A percentile compares a stretch with the other conserved stretches of the same genome.
Evolutionary conservation across 1,140 invertebrate genomes (phyloP).

Genomic region (Reticulitermes speratus): DNA sequence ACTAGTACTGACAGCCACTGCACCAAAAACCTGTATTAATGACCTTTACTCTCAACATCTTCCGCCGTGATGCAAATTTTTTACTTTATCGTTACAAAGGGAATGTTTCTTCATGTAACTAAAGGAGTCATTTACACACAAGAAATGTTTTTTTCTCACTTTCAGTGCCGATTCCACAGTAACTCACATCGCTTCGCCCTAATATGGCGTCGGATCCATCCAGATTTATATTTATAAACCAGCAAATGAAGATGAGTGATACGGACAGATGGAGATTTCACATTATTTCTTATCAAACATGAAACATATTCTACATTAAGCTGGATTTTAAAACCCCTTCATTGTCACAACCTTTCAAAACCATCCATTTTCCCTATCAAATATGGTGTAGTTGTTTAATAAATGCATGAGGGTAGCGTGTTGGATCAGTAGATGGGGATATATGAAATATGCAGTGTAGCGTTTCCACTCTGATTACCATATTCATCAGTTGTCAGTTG

Average conservation of each 20-base stretch:
- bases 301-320: background rate
- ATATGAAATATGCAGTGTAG: background rate
- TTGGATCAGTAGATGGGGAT: background rate
- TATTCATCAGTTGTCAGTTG: background rate
- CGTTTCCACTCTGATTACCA: background rate
- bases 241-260: background rate
- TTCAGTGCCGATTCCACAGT: no score
- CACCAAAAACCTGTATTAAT: no score
- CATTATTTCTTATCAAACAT: background rate
- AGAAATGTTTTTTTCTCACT: no score
- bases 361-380: background rate
- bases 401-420: background rate
- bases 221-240: no score
- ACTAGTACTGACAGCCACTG: no score
- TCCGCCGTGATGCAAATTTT: no score
- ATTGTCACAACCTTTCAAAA: background rate
- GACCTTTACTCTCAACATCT: no score
- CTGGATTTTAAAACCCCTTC: background rate
- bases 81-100: no score
- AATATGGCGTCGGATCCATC: no score
- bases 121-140: no score
- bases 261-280: background rate
- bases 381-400: slow-evolving; percentile 6
- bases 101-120: no score
- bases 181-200: no score